Base-by-base conservation (phyloP, 2,113 vertebrate species). In the Sinosuthora webbiana region DNA sequence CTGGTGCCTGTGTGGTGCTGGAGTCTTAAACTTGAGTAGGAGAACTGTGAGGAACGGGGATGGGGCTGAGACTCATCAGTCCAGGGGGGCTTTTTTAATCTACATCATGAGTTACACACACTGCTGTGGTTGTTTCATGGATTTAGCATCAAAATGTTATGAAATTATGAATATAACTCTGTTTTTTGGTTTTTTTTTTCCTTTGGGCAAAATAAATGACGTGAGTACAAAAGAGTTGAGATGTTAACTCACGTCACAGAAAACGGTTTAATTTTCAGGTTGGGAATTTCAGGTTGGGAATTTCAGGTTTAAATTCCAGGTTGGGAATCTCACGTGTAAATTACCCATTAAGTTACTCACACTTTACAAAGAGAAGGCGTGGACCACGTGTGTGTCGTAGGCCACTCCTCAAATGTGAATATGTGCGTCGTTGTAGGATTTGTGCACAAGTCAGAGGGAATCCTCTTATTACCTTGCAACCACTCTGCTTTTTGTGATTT, bases 401-500 rank as follows among this genome's bases (percentile, higher is more conserved):
- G 37, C 17, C 21, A 3, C 42, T 53, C 27, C 49, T 42, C 57
- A 59, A 70, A 25, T 15, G 17, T 21, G 69, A 28, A 37, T 5
- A 3, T 0, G 0, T 13, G 33, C 31, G 4, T 39, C 3, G 0
- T 20, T 45, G 50, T 24, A 35, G 55, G 69, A 19, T 80, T 15
- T 5, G 2, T 57, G 35, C 62, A 39, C 37, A 31, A 65, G 11
- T 16, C 35, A 23, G 0, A 30, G 63, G 7, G 24, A 67, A 81
- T 81, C 50, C n/a, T 45, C 53, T 42, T 33, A 8, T 52, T 41
- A 1, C 28, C 37, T 30, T 49, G 25, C 63, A 53, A 8, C 11
- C 11, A 9, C 37, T 71, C 65, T 67, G n/a, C 0, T 67, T 71
- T 63, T 77, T 50, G 14, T 28, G 10, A 63, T n/a, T n/a, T n/a